Base-by-base conservation (phyloP, 2,113 vertebrate species). In the Ceyx melanurus region DNA sequence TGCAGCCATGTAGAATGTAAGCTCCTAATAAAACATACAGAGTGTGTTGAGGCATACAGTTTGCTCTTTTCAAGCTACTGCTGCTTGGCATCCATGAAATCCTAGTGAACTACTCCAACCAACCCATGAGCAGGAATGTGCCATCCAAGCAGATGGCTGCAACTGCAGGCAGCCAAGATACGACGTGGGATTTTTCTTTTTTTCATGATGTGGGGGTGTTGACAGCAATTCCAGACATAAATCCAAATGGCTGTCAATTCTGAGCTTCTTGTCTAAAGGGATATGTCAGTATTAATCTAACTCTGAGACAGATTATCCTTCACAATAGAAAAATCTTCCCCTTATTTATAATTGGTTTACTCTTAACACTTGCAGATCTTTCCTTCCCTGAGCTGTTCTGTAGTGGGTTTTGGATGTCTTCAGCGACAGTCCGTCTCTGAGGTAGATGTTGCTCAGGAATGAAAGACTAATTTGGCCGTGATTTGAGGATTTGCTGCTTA, bases 81-180 rank as follows among this genome's bases (percentile, higher is more conserved):
- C 91, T 95, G 68, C 33, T 91, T 97, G 97, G 96, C 95, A 96
- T 77, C 93, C 96, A 61, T 58, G 28, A 48, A 94, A 85, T 93
- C 94, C 79, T 72, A 60, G 81, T 89, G 93, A 97, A 95, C 94
- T 62, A 77, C 91, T 96, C 93, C 96, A 97, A 89, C 89, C 95
- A 95, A 94, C 79, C 95, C 94, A 92, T 84, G 94, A 96, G 93
- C 88, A 92, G 89, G 83, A 96, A 94, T 79, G 76, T 29, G 46
- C 97, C 97, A 96, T 93, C 92, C 87, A 93, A 94, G 96, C 97
- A 98, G 97, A 97, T 98, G 97, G 97, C 96, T 96, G 61, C 66
- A 64, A 94, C 90, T 79, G 45, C 77, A 95, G 90, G 78, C 82
- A 97, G 94, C 94, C 92, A 93, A 94, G 96, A 97, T 94, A 95